A percentile compares a stretch with the other conserved stretches of the same genome.
Evolutionary conservation across 1,140 invertebrate species (phyloP).

Genomic region (Drosophila mojavensis): DNA sequence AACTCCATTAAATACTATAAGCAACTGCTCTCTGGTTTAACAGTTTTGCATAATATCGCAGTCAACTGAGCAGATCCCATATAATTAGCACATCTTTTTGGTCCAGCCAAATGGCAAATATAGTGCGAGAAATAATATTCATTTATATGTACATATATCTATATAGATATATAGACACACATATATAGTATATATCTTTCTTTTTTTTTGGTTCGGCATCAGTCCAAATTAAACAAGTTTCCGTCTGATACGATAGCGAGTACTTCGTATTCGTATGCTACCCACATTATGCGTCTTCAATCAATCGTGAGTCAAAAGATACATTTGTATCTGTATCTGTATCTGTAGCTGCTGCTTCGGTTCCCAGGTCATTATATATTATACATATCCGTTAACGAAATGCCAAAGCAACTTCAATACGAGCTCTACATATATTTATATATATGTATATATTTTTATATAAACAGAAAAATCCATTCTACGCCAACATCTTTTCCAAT

Average conservation of each 20-base stretch:
- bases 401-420: constrained; percentile 57
- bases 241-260: constrained; percentile 28
- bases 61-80: constrained; percentile 1
- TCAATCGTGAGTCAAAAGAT: constrained; percentile 26
- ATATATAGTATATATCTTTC: constrained; percentile 1
- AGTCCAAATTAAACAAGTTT: constrained; percentile 69
- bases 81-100: constrained; percentile 43
- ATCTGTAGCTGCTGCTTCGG: constrained; percentile 21
- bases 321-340: constrained; percentile 32
- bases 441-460: neutral
- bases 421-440: constrained; percentile 18
- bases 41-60: neutral
- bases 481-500: constrained; percentile 46
- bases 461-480: constrained; percentile 39
- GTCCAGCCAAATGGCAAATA: constrained; percentile 44
- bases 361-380: constrained; percentile 53
- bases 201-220: constrained; percentile 37
- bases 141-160: constrained; percentile 13
- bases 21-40: neutral
- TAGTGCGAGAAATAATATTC: constrained; percentile 10
- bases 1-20: neutral
- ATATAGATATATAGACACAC: constrained; percentile 35
- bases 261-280: constrained; percentile 42
- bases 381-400: constrained; percentile 52
- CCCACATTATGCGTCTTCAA: constrained; percentile 17